phyloP scores from a whole-genome alignment of 1,140 invertebrate genomes.

The Euwallacea fornicatus region DNA sequence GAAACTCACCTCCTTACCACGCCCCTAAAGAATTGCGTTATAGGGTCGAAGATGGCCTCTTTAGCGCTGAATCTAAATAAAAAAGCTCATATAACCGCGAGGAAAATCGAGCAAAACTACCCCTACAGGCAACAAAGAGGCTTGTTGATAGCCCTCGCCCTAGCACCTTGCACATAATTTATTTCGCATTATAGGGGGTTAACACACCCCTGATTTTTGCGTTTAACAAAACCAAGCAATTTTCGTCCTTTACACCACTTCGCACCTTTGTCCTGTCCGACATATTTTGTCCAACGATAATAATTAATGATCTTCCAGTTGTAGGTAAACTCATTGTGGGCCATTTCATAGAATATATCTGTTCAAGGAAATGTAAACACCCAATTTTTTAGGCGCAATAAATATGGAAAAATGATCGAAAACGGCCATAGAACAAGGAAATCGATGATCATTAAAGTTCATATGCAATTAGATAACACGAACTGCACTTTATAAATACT shows the following conservation, averaged over 20 bases:
- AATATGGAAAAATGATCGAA: background rate
- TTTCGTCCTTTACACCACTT: constrained; percentile 26
- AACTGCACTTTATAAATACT: background rate
- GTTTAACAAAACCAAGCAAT: constrained; percentile 19
- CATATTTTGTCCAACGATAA: background rate
- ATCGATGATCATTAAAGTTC: constrained; percentile 3
- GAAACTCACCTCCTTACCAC: constrained; percentile 16
- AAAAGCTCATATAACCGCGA: background rate
- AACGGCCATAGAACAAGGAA: background rate
- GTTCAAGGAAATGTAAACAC: background rate
- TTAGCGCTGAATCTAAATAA: constrained; percentile 28
- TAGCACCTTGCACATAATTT: background rate
- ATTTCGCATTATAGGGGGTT: background rate
- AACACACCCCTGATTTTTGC: constrained; percentile 8
- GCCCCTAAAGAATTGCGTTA: constrained; percentile 23
- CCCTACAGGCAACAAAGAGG: too few species aligned
- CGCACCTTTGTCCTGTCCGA: constrained; percentile 22
- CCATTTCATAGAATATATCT: background rate
- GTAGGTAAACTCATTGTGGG: background rate
- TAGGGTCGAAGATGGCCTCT: constrained; percentile 24
- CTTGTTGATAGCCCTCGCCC: background rate
- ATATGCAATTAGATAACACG: background rate
- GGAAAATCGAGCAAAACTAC: too few species aligned
- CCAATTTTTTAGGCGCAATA: background rate
- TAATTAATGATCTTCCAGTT: constrained; percentile 15